A percentile compares a stretch with the other conserved stretches of the same genome.
Conservation (phyloP, 1,140 invertebrate genomes). For the Aporrectodea caliginosa region DNA sequence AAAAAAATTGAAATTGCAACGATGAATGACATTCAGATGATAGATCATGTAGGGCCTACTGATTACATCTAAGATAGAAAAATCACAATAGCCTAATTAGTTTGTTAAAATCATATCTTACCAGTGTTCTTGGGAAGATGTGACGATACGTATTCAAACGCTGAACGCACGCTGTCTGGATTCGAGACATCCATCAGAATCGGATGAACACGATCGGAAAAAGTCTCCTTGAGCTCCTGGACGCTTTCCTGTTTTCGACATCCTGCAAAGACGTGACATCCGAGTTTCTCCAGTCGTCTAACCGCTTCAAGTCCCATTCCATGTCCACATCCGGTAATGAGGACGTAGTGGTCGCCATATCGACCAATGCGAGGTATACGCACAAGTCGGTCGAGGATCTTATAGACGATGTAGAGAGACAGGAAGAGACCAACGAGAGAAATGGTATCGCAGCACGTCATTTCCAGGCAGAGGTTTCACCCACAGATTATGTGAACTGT, state of each 20-base stretch:
- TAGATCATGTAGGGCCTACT: too few relatives aligned
- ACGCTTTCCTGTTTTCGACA: conserved; percentile 1
- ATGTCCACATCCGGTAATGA: neutral
- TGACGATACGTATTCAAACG: neutral
- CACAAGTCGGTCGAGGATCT: neutral
- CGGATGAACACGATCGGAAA: neutral
- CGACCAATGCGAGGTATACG: neutral
- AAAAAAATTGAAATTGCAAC: too few relatives aligned
- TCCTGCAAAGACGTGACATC: neutral
- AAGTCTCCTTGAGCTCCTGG: neutral
- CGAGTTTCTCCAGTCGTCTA: neutral
- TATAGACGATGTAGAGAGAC: neutral
- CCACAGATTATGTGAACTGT: too few relatives aligned
- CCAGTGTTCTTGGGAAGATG: neutral
- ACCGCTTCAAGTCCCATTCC: neutral
- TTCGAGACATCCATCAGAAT: neutral
- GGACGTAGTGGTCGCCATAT: neutral
- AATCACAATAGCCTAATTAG: too few relatives aligned
- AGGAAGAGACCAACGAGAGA: neutral
- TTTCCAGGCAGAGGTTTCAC: too few relatives aligned
- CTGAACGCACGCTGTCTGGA: neutral
- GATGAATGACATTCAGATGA: too few relatives aligned
- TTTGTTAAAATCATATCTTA: too few relatives aligned
- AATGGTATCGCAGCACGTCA: neutral
- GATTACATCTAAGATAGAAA: too few relatives aligned